Base-by-base conservation (phyloP, 2,888 invertebrate species). In the Lymantria monacha region DNA sequence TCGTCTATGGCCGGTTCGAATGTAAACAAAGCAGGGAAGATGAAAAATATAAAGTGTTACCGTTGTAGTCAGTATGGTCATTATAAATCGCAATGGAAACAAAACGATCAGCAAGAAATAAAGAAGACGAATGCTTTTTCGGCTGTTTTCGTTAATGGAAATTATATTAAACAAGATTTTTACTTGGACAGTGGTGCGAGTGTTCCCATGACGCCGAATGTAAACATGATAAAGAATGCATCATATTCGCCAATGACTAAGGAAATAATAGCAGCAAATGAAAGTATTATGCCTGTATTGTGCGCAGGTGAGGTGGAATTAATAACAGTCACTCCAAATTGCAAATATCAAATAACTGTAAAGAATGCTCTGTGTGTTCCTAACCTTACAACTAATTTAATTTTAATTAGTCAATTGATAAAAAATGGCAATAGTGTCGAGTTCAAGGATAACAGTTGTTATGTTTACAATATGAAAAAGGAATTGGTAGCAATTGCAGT, bases 11-110 rank as follows among this genome's bases (percentile, higher is more conserved):
- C 15, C 22, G 42, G 42, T 30, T 42, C 42, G 42, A 42, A 14
- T 42, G 42, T 42, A 42, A 42, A 42, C 42, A 42, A 38, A 38
- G 11, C 12, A n/a, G n/a, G 1, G n/a, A 38, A 38, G 30, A 53
- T 46, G 46, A 44, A 43, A 40, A 47, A 31, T n/a, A 47, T 50
- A 14, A 47, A 44, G 12, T 54, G 49, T 50, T 50, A 54, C 31
- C 41, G 47, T 37, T 50, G 53, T 12, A 48, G 49, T 37, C 46
- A 51, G 30, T n/a, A 45, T 38, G 47, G 49, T 7, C 49, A 55
- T 47, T 52, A 47, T 31, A 44, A 49, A 46, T 42, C 44, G 30
- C 49, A 49, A 22, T 49, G 49, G 14, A 49, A 46, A 42, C 44
- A 46, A 22, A 48, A 15, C 40, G 42, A 49, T 49, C 44, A 43